phyloP scores from a whole-genome alignment of 2,888 invertebrate species.

The Hipparchia sbordonii region DNA sequence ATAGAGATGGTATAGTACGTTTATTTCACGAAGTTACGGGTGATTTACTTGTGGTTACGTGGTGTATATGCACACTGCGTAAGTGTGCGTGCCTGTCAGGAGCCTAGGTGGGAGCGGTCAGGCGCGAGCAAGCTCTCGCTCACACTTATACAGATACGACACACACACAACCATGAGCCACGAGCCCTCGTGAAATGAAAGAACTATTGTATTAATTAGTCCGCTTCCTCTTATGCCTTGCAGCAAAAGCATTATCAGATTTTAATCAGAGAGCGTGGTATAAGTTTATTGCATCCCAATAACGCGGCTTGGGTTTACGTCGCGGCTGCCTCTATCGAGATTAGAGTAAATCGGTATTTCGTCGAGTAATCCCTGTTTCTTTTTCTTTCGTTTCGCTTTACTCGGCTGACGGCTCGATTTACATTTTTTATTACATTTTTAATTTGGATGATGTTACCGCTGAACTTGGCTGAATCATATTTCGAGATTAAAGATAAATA shows the following conservation, averaged over 20 bases:
- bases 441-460: neutral
- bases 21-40: too few species aligned
- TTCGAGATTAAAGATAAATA: neutral
- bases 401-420: neutral
- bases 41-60: too few species aligned
- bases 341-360: constrained; percentile 21
- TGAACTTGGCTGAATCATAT: neutral
- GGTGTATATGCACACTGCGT: too few species aligned
- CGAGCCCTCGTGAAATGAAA: too few species aligned
- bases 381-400: neutral
- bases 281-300: constrained; percentile 37
- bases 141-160: too few species aligned
- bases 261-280: constrained; percentile 32
- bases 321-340: constrained; percentile 22
- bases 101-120: too few species aligned
- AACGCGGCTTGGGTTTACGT: constrained; percentile 23
- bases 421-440: neutral
- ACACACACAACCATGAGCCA: too few species aligned
- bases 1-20: too few species aligned
- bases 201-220: too few species aligned
- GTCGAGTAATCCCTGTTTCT: constrained; percentile 6
- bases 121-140: too few species aligned
- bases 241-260: constrained; percentile 23
- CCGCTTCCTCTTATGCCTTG: constrained; percentile 6
- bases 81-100: too few species aligned